Percentiles rank a stretch among this genome's conserved stretches.
Conservation (phyloP, 2,113 vertebrate genomes). For the Brachyistius frenatus region DNA sequence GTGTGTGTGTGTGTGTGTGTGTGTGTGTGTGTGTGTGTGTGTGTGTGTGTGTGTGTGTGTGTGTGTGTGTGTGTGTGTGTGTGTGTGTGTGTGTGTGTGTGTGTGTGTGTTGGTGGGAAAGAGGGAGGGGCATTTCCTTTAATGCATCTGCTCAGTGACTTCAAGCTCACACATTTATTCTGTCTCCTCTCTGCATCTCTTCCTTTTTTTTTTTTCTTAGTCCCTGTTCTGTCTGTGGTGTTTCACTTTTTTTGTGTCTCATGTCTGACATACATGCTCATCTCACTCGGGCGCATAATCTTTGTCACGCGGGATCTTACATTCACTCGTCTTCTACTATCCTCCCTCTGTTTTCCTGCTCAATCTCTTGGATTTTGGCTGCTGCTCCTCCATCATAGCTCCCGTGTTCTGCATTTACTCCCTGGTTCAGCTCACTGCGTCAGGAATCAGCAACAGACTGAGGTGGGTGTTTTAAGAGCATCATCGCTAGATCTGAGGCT, state of each 20-base stretch:
- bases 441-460: conserved; percentile 79
- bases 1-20: conserved; percentile 28
- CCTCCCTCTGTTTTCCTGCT: conserved; percentile 43
- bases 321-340: conserved; percentile 61
- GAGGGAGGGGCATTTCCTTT: conserved; percentile 79
- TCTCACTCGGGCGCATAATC: conserved; percentile 53
- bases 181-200: conserved; percentile 45
- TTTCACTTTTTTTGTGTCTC: conserved; percentile 53
- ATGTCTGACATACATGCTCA: conserved; percentile 60
- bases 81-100: conserved; percentile 14
- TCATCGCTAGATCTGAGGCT: conserved; percentile 63
- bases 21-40: conserved; percentile 45
- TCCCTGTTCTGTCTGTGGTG: conserved; percentile 46
- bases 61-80: conserved; percentile 28
- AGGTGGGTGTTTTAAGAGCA: conserved; percentile 81
- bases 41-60: conserved; percentile 29
- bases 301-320: conserved; percentile 54
- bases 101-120: conserved; percentile 28
- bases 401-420: conserved; percentile 66
- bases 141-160: conserved; percentile 78
- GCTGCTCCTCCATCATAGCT: conserved; percentile 64
- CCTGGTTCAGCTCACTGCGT: conserved; percentile 70
- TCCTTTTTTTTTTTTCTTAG: conserved; percentile 15
- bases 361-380: conserved; percentile 74
- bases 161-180: conserved; percentile 72